These are phyloP conservation scores for Orycteropus afer DNA, from an alignment of 2,113 vertebrate genomes.

Conservation along the genomic window DNA sequence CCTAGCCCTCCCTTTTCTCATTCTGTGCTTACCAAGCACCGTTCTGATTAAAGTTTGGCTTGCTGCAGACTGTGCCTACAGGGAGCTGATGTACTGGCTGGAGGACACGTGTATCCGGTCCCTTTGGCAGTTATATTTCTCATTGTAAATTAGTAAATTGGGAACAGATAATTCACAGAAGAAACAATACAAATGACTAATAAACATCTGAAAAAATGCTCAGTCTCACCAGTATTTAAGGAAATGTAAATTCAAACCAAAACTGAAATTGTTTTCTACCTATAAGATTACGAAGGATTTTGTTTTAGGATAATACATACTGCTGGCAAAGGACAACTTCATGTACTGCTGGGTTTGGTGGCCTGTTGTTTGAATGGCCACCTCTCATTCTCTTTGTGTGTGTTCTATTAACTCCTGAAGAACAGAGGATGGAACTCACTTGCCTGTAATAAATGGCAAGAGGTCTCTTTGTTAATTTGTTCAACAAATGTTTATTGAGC, in stretches of 20 bases:
- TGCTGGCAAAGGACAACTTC: neutral
- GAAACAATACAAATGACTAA: slow-evolving; percentile 65
- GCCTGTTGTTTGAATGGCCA: neutral
- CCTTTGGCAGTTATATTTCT: slow-evolving; percentile 67
- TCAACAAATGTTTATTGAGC: neutral
- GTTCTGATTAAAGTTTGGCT: slow-evolving; percentile 33
- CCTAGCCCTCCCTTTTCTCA: neutral
- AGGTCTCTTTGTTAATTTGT: neutral
- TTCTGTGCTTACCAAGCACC: neutral
- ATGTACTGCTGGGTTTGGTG: neutral
- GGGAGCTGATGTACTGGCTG: slow-evolving; percentile 60
- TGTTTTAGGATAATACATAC: neutral
- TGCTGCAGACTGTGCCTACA: neutral
- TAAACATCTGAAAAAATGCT: slow-evolving; percentile 34
- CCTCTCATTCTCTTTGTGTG: rapidly evolving
- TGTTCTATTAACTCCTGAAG: neutral
- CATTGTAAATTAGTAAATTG: slow-evolving; percentile 73
- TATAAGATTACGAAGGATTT: neutral
- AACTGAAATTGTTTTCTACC: slow-evolving; percentile 29
- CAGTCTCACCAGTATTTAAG: slow-evolving; percentile 45
- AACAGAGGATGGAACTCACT: neutral
- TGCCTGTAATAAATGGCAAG: neutral
- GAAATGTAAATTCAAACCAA: slow-evolving; percentile 67
- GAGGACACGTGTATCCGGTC: slow-evolving; percentile 50
- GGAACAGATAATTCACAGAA: slow-evolving; percentile 73